Conservation (phyloP, 2,113 vertebrate species). For the Leiothrix lutea region DNA sequence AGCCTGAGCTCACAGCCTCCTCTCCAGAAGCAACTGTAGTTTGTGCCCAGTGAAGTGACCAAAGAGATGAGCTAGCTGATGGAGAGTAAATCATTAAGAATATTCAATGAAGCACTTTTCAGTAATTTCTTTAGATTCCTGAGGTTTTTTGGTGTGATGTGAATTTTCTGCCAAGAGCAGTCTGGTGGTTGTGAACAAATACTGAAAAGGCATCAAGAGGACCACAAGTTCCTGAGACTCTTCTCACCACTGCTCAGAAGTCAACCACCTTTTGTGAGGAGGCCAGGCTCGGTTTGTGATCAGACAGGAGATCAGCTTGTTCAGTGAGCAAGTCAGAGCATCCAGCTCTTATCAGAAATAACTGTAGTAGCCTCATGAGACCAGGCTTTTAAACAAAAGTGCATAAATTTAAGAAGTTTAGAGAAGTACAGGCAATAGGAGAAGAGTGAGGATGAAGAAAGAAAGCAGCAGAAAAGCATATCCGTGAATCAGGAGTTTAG, state of each 20-base stretch:
- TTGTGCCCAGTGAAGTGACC: background rate
- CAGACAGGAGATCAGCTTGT: background rate
- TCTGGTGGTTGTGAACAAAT: background rate
- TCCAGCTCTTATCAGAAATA: background rate
- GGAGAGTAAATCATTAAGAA: background rate
- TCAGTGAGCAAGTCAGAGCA: background rate
- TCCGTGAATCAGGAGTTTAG: background rate
- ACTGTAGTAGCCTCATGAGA: background rate
- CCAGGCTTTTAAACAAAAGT: background rate
- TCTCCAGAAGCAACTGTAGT: background rate
- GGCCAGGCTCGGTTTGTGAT: background rate
- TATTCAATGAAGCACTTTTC: background rate
- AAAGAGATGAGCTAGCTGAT: background rate
- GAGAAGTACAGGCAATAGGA: background rate
- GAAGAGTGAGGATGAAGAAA: background rate
- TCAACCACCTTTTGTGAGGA: background rate
- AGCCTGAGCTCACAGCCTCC: background rate
- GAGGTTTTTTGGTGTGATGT: background rate
- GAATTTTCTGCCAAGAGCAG: background rate
- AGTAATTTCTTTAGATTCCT: background rate
- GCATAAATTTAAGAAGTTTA: background rate
- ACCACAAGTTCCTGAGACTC: background rate
- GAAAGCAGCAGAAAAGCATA: background rate
- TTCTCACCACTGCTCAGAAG: background rate
- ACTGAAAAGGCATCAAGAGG: background rate